Evolutionary conservation across 2,888 invertebrate species (phyloP).

Genomic region (Tetropium fuscum): DNA sequence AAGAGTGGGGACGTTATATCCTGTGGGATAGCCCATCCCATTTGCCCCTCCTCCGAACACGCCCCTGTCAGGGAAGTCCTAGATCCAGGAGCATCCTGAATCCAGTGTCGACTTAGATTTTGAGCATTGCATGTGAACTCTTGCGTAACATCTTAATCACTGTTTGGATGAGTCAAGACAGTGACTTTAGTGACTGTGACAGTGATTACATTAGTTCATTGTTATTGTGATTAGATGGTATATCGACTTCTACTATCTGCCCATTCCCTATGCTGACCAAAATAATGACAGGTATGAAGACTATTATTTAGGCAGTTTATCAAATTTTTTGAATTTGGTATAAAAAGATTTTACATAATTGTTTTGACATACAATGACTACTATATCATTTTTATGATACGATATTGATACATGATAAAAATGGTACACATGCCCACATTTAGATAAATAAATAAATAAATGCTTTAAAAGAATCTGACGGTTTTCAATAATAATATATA

Average conservation of each 20-base stretch:
- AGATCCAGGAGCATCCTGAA: conserved; percentile 57
- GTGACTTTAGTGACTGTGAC: conserved; percentile 21
- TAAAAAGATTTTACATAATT: too few relatives aligned
- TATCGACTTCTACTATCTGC: not conserved
- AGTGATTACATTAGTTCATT: conserved; percentile 16
- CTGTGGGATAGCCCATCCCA: conserved; percentile 72
- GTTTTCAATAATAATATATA: too few relatives aligned
- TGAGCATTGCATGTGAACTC: conserved; percentile 41
- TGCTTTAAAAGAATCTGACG: too few relatives aligned
- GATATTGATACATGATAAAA: too few relatives aligned
- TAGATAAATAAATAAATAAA: too few relatives aligned
- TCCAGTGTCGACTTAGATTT: conserved; percentile 47
- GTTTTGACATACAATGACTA: too few relatives aligned
- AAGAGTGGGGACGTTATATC: conserved; percentile 65
- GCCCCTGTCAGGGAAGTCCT: conserved; percentile 63
- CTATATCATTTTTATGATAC: too few relatives aligned
- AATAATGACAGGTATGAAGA: conserved; percentile 35
- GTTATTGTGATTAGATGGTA: conserved; percentile 7
- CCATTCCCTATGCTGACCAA: conserved; percentile 29
- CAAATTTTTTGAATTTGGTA: too few relatives aligned
- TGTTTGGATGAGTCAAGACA: conserved; percentile 11
- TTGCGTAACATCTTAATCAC: conserved; percentile 37
- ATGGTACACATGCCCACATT: too few relatives aligned
- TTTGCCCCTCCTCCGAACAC: conserved; percentile 69
- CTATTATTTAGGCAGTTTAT: too few relatives aligned